These are phyloP conservation scores for Fulica atra DNA, from an alignment of 2,113 vertebrate species.

Conservation along the genomic window DNA sequence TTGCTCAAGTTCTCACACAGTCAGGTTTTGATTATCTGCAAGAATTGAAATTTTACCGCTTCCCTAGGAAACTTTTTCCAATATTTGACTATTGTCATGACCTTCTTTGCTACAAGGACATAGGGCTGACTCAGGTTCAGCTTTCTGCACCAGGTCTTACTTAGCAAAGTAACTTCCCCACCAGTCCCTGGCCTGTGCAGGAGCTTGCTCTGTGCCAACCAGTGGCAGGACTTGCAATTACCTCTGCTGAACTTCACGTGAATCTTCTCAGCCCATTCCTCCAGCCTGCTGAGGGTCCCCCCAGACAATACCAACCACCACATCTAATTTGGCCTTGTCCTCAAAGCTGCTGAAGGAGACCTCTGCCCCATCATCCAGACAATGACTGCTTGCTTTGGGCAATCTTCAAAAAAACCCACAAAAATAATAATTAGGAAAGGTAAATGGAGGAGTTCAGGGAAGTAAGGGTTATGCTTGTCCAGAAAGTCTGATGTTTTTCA, in stretches of 20 bases:
- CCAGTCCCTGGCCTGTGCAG: background rate
- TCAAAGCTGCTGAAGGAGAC: background rate
- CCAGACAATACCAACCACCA: rapidly evolving
- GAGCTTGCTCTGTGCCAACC: background rate
- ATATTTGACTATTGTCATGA: background rate
- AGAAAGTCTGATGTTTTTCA: background rate
- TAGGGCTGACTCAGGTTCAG: background rate
- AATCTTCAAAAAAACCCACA: background rate
- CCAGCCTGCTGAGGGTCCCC: rapidly evolving
- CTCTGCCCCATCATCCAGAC: background rate
- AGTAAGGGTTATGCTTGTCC: background rate
- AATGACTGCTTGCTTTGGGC: background rate
- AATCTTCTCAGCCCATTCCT: background rate
- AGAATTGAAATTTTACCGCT: rapidly evolving
- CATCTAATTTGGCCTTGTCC: background rate
- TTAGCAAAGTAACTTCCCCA: background rate
- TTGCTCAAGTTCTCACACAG: background rate
- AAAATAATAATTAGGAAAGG: background rate
- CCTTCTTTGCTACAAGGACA: background rate
- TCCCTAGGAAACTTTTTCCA: background rate
- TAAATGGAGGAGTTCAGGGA: background rate
- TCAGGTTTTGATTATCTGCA: background rate
- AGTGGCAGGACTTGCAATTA: background rate
- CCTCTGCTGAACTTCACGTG: background rate
- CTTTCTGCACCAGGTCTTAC: background rate